Conservation (phyloP, 2,888 invertebrate genomes). For the Drosophila falleni region DNA sequence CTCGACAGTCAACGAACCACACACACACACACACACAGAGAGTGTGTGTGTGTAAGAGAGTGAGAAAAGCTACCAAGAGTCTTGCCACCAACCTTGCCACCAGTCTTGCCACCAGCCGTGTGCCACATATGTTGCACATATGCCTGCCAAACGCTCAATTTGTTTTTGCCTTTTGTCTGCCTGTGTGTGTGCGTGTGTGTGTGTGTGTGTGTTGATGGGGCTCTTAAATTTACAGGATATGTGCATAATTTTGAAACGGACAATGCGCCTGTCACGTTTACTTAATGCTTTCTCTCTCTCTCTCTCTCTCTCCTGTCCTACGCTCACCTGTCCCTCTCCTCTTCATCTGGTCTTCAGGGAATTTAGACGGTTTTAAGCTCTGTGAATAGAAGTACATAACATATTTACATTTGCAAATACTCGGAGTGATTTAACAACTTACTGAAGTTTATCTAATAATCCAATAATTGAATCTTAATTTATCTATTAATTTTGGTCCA, state of each 20-base stretch:
- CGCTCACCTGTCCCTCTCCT: background rate
- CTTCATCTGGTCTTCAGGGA: too few relatives aligned
- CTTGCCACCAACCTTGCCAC: conserved; percentile 4
- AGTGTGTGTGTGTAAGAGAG: too few relatives aligned
- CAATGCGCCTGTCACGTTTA: conserved; percentile 50
- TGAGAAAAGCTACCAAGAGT: background rate
- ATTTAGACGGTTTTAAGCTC: too few relatives aligned
- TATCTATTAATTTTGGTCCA: too few relatives aligned
- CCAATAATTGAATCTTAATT: too few relatives aligned
- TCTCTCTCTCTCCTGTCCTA: background rate
- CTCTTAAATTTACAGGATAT: conserved; percentile 78
- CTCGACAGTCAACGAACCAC: conserved; percentile 5
- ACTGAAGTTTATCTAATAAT: too few relatives aligned
- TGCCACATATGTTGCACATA: conserved; percentile 34
- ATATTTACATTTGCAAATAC: too few relatives aligned
- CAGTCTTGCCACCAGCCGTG: conserved; percentile 30
- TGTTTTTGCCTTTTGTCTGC: conserved; percentile 75
- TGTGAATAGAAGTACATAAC: too few relatives aligned
- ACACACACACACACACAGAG: background rate
- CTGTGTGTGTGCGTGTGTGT: background rate
- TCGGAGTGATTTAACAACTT: too few relatives aligned
- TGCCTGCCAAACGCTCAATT: conserved; percentile 69
- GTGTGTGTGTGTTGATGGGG: conserved; percentile 58
- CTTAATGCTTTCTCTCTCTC: too few relatives aligned
- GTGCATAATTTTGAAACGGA: conserved; percentile 71